phyloP scores from a whole-genome alignment of 2,888 invertebrate genomes.

The Pammene fasciana region DNA sequence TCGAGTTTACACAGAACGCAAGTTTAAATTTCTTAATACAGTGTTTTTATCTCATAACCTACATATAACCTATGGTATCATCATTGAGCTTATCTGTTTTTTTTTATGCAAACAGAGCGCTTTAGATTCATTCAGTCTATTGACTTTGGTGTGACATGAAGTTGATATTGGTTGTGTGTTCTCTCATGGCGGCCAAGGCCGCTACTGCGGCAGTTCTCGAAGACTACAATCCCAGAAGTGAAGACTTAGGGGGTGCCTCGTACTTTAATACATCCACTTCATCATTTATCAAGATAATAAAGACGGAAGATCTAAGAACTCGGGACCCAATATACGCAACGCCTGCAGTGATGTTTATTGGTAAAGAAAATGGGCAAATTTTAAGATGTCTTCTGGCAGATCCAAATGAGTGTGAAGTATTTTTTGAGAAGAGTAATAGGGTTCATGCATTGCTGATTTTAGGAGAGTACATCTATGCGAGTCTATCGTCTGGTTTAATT shows the following conservation, averaged over 20 bases:
- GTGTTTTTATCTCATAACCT: no score
- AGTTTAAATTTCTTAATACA: no score
- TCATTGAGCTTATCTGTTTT: not conserved
- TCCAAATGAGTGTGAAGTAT: constrained; percentile 4
- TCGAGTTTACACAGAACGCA: no score
- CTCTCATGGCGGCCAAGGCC: not conserved
- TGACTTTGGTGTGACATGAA: not conserved
- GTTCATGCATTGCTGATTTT: not conserved
- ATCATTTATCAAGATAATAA: not conserved
- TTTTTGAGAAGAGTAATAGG: not conserved
- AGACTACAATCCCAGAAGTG: not conserved
- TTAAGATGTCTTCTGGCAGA: not conserved
- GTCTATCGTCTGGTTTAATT: not conserved
- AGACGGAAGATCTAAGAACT: not conserved
- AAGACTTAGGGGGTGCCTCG: not conserved
- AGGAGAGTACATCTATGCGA: constrained; percentile 6
- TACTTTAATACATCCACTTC: no score
- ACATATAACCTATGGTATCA: no score
- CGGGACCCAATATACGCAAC: constrained; percentile 6
- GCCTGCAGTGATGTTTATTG: not conserved
- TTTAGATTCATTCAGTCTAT: not conserved
- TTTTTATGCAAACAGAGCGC: not conserved
- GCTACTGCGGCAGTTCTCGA: not conserved
- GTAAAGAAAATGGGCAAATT: not conserved
- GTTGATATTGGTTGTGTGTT: not conserved